Conservation (phyloP, 37 sponge, comb jelly and placozoan species). For the Spongia lamella region DNA sequence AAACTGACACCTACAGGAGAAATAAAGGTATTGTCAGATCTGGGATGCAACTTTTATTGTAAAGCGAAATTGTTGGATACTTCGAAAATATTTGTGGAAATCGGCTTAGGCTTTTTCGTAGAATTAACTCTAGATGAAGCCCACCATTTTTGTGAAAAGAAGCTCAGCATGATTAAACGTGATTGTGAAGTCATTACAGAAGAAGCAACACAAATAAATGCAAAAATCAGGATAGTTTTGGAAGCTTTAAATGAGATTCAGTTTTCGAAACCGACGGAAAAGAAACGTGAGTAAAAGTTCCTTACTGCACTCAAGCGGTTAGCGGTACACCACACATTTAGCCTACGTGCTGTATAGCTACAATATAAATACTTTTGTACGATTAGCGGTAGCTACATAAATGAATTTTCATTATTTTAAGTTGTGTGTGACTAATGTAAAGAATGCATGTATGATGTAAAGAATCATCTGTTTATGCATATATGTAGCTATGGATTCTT, state of each 20-base stretch:
- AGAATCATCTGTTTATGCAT: no score
- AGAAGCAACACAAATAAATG: conserved; percentile 76
- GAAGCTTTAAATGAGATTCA: conserved; percentile 81
- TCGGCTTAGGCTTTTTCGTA: conserved; percentile 82
- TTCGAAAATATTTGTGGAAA: conserved; percentile 62
- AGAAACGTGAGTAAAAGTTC: no score
- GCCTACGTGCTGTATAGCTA: no score
- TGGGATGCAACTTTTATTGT: conserved; percentile 84
- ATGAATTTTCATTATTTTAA: no score
- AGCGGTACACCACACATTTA: no score
- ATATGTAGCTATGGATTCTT: no score
- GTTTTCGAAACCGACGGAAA: no score
- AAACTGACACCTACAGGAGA: background rate
- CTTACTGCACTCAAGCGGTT: no score
- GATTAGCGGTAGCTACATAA: no score
- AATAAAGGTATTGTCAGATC: conserved; percentile 77
- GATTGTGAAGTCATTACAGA: conserved; percentile 51
- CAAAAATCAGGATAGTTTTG: conserved; percentile 68
- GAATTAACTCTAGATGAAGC: conserved; percentile 81
- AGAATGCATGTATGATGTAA: no score
- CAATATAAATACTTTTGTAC: no score
- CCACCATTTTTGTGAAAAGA: conserved; percentile 68
- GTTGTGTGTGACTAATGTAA: no score
- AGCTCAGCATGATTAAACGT: conserved; percentile 43
- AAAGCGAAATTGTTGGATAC: conserved; percentile 72